A percentile compares a stretch with the other conserved stretches of the same genome.
phyloP scores from a whole-genome alignment of 1,140 invertebrate genomes.

The Ylistrum balloti region DNA sequence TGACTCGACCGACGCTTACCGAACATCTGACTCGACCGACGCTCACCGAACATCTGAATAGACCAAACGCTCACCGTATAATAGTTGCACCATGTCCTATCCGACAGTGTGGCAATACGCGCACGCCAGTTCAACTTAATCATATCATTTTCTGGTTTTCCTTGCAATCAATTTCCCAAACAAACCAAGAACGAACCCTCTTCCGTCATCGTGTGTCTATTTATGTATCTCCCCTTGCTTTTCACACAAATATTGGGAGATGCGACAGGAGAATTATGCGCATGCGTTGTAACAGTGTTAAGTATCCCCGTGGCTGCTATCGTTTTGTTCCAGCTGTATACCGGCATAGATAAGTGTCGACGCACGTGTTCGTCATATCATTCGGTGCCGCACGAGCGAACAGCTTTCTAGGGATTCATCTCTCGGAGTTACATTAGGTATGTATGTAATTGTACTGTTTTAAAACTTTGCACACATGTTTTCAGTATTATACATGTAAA shows the following conservation, averaged over 20 bases:
- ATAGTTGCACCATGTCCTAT: not conserved
- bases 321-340: not conserved
- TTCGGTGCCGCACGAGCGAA: not conserved
- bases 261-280: not conserved
- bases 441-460: not conserved
- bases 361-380: not conserved
- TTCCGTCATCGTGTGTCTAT: not conserved
- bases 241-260: slow-evolving; percentile 12
- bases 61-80: not conserved
- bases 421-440: not conserved
- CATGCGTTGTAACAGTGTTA: not conserved
- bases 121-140: slow-evolving; percentile 26
- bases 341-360: not conserved
- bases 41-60: too few relatives aligned
- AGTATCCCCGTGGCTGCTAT: not conserved
- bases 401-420: not conserved
- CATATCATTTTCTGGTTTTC: not conserved
- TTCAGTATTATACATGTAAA: not conserved
- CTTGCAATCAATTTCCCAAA: slow-evolving; percentile 23
- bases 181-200: not conserved
- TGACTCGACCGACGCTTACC: too few relatives aligned
- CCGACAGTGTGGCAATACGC: not conserved
- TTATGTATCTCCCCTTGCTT: not conserved
- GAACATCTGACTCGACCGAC: too few relatives aligned
- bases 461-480: too few relatives aligned